Conservation (phyloP, 2,888 invertebrate species). For the Malthinus seriepunctatus region DNA sequence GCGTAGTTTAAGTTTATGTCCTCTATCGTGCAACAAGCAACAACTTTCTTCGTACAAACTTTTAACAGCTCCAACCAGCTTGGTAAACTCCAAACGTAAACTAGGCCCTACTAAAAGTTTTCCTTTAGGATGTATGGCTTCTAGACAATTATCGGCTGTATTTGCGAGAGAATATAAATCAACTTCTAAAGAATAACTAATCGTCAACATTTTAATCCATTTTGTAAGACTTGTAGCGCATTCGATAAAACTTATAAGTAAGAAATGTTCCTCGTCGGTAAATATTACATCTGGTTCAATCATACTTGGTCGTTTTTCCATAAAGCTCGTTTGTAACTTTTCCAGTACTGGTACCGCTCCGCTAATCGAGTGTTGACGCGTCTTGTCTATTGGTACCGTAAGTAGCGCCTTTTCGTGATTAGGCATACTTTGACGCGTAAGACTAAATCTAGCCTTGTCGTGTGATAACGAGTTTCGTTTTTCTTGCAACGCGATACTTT, state of each 20-base stretch:
- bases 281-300: conserved; percentile 55
- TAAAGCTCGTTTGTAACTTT: conserved; percentile 23
- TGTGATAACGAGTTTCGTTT: conserved; percentile 53
- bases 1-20: conserved; percentile 64
- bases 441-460: conserved; percentile 50
- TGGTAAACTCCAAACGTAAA: conserved; percentile 73
- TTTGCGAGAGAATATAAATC: conserved; percentile 77
- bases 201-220: conserved; percentile 70
- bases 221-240: conserved; percentile 85
- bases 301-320: conserved; percentile 35
- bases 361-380: conserved; percentile 54
- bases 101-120: conserved; percentile 61
- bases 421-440: conserved; percentile 54
- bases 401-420: conserved; percentile 51
- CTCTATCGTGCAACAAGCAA: conserved; percentile 68
- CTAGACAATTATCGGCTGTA: conserved; percentile 69
- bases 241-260: conserved; percentile 80
- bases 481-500: conserved; percentile 59
- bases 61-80: conserved; percentile 67
- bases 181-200: conserved; percentile 72
- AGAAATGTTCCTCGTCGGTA: conserved; percentile 68
- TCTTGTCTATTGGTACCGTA: conserved; percentile 52
- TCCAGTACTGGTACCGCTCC: conserved; percentile 45
- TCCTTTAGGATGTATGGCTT: conserved; percentile 80
- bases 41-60: conserved; percentile 77